phyloP scores from a whole-genome alignment of 2,888 invertebrate genomes.

The Stenichneumon culpator region DNA sequence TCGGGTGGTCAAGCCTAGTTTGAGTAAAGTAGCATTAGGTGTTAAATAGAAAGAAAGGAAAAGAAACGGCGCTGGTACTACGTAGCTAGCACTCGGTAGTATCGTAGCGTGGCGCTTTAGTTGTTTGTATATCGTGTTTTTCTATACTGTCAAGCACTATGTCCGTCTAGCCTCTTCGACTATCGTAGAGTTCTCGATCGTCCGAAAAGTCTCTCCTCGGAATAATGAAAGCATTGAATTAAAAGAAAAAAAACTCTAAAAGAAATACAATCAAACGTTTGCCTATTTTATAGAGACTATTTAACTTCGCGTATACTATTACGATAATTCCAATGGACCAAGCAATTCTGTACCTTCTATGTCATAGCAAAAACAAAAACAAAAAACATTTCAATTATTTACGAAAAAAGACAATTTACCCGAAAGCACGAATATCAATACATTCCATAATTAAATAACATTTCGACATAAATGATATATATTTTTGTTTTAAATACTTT shows the following conservation, averaged over 20 bases:
- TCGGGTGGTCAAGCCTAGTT: conserved; percentile 79
- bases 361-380: conserved; percentile 50
- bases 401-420: conserved; percentile 52
- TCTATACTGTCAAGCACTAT: conserved; percentile 79
- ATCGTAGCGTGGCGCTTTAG: conserved; percentile 83
- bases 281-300: conserved; percentile 64
- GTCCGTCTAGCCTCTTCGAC: conserved; percentile 74
- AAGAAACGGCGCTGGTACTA: conserved; percentile 80
- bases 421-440: conserved; percentile 47
- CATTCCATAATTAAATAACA: conserved; percentile 53
- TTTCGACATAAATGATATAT: conserved; percentile 32
- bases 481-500: conserved; percentile 21
- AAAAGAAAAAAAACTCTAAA: conserved; percentile 19
- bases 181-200: conserved; percentile 49
- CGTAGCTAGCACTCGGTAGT: conserved; percentile 80
- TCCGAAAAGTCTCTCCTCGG: conserved; percentile 39
- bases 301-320: conserved; percentile 62
- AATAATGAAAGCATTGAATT: conserved; percentile 22
- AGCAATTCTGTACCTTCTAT: conserved; percentile 66
- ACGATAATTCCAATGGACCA: conserved; percentile 69
- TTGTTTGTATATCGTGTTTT: conserved; percentile 84
- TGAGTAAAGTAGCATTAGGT: conserved; percentile 78
- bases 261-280: conserved; percentile 46
- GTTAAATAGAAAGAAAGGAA: conserved; percentile 66
- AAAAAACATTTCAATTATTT: conserved; percentile 36